These are phyloP conservation scores for Sebastolobus altivelis DNA, from an alignment of 2,797 vertebrate species.

Conservation along the genomic window DNA sequence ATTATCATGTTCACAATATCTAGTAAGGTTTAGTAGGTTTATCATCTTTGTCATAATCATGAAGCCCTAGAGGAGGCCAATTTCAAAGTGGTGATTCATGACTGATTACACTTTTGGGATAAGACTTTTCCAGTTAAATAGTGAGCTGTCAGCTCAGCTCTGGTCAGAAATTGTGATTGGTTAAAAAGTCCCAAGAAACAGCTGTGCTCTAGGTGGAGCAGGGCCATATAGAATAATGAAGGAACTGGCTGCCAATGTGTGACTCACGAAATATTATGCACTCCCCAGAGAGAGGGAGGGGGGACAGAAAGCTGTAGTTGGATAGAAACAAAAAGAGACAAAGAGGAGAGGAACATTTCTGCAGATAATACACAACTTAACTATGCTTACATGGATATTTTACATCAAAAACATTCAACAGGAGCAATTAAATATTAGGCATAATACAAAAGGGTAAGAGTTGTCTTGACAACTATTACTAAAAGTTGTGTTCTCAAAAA, in stretches of 20 bases:
- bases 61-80: neutral
- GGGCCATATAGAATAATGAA: constrained; percentile 67
- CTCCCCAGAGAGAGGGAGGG: constrained; percentile 63
- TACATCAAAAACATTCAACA: neutral
- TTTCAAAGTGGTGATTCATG: constrained; percentile 8
- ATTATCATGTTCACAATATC: neutral
- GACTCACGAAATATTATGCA: constrained; percentile 76
- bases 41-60: neutral
- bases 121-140: constrained; percentile 36
- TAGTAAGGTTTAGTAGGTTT: neutral
- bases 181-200: constrained; percentile 68
- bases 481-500: neutral
- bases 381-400: too few relatives aligned
- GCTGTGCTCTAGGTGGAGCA: constrained; percentile 76
- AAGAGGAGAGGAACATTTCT: neutral
- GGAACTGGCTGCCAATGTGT: constrained; percentile 72
- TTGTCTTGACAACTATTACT: neutral
- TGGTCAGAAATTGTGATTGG: constrained; percentile 46
- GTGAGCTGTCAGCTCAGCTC: constrained; percentile 47
- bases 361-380: neutral
- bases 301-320: constrained; percentile 23
- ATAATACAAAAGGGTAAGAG: neutral
- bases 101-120: constrained; percentile 23
- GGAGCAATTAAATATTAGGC: neutral
- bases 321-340: constrained; percentile 15